Conservation (phyloP, 2,113 vertebrate species). For the Malurus melanocephalus region DNA sequence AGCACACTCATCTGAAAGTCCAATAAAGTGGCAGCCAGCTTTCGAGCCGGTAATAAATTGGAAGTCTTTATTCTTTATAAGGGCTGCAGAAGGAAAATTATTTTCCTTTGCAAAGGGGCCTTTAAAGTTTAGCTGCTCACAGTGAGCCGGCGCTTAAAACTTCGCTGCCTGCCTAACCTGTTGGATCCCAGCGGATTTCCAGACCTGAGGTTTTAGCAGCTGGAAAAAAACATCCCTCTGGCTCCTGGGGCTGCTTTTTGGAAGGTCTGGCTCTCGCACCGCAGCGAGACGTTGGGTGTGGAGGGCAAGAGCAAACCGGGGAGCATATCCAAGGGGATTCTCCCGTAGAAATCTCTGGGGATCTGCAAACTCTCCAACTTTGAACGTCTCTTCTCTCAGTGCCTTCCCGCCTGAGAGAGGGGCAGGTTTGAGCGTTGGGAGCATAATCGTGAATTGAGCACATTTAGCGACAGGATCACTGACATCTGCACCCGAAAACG, state of each 20-base stretch:
- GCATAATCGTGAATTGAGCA: slow-evolving; percentile 19
- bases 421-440: background rate
- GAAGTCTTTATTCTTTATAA: slow-evolving; percentile 70
- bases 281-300: background rate
- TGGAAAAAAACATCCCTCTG: background rate
- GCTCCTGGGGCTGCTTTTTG: background rate
- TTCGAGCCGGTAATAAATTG: slow-evolving; percentile 67
- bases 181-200: slow-evolving; percentile 20
- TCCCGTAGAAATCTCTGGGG: background rate
- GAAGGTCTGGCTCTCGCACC: background rate
- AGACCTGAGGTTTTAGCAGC: background rate
- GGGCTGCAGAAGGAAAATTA: slow-evolving; percentile 59
- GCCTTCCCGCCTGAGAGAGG: background rate
- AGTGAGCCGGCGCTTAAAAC: slow-evolving; percentile 42
- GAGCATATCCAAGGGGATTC: background rate
- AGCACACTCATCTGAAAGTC: slow-evolving; percentile 78
- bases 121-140: slow-evolving; percentile 60
- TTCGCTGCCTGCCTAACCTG: slow-evolving; percentile 20
- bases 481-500: background rate
- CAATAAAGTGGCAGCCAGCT: slow-evolving; percentile 67
- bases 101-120: slow-evolving; percentile 59
- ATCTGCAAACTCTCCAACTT: background rate
- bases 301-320: background rate
- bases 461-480: background rate
- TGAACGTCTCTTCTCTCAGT: background rate